Conservation (phyloP, 2,888 invertebrate genomes). For the Cataglyphis cursor region DNA sequence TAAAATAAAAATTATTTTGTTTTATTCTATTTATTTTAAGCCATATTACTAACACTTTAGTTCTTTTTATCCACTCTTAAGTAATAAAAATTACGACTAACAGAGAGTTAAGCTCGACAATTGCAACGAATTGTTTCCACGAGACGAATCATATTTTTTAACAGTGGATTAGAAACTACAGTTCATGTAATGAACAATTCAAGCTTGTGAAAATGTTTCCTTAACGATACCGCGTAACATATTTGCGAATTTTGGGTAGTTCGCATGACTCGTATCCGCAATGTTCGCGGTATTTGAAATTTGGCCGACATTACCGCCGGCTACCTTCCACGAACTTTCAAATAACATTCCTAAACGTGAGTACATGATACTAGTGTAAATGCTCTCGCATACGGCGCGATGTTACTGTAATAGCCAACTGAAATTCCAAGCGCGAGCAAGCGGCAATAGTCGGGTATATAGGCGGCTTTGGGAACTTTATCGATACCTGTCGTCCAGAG, state of each 20-base stretch:
- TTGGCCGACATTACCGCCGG: slow-evolving; percentile 43
- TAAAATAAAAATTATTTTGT: too few species aligned
- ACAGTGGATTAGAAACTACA: not conserved
- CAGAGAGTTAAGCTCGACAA: not conserved
- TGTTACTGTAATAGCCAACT: slow-evolving; percentile 45
- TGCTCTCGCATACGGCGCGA: slow-evolving; percentile 43
- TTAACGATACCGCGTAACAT: slow-evolving; percentile 36
- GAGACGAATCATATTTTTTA: not conserved
- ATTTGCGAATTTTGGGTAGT: slow-evolving; percentile 41
- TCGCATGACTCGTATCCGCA: slow-evolving; percentile 18
- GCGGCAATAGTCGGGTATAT: not conserved
- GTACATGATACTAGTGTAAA: slow-evolving; percentile 45
- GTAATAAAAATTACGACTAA: too few species aligned
- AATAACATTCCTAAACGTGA: slow-evolving; percentile 53
- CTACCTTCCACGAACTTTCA: slow-evolving; percentile 50
- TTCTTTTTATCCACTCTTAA: too few species aligned
- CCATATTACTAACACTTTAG: too few species aligned
- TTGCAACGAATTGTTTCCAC: not conserved
- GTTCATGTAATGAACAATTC: not conserved
- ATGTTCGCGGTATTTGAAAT: slow-evolving; percentile 45
- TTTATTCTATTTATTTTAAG: too few species aligned
- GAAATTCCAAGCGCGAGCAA: slow-evolving; percentile 57
- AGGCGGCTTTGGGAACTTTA: slow-evolving; percentile 65
- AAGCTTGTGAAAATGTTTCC: slow-evolving; percentile 29
- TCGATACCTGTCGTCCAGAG: slow-evolving; percentile 51